These are phyloP conservation scores for Sebastes taczanowskii DNA, from an alignment of 2,797 vertebrate species.

Conservation along the genomic window DNA sequence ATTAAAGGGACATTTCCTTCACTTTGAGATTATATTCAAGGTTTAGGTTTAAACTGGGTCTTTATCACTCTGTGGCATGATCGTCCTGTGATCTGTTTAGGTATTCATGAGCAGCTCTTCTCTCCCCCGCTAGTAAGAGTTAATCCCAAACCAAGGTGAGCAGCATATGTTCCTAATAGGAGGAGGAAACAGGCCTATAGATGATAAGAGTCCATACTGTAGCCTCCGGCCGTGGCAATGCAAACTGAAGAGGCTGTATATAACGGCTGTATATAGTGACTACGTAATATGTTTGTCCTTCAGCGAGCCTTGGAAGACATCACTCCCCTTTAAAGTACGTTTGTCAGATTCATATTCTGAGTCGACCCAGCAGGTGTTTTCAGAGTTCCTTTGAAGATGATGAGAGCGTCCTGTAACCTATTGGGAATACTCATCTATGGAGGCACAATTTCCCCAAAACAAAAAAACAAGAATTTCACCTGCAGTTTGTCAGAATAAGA, in stretches of 20 bases:
- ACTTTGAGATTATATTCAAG: background rate
- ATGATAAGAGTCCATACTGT: slow-evolving; percentile 23
- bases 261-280: background rate
- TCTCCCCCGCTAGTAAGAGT: slow-evolving; percentile 5
- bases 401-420: slow-evolving; percentile 15
- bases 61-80: background rate
- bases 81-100: slow-evolving; percentile 19
- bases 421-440: slow-evolving; percentile 11
- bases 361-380: slow-evolving; percentile 41
- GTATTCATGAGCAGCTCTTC: slow-evolving; percentile 44
- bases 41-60: background rate
- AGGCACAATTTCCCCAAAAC: slow-evolving; percentile 1
- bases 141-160: slow-evolving; percentile 55
- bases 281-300: slow-evolving; percentile 47
- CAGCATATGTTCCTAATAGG: slow-evolving; percentile 17
- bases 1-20: background rate
- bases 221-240: slow-evolving; percentile 11
- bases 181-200: slow-evolving; percentile 7
- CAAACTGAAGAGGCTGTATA: slow-evolving; percentile 26
- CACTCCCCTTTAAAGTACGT: slow-evolving; percentile 16
- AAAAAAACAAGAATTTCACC: background rate
- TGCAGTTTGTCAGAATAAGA: slow-evolving; percentile 13
- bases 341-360: slow-evolving; percentile 17
- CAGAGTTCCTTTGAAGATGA: slow-evolving; percentile 32
- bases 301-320: slow-evolving; percentile 21